Conservation (phyloP, 2,888 invertebrate species). For the Watsonalla binaria region DNA sequence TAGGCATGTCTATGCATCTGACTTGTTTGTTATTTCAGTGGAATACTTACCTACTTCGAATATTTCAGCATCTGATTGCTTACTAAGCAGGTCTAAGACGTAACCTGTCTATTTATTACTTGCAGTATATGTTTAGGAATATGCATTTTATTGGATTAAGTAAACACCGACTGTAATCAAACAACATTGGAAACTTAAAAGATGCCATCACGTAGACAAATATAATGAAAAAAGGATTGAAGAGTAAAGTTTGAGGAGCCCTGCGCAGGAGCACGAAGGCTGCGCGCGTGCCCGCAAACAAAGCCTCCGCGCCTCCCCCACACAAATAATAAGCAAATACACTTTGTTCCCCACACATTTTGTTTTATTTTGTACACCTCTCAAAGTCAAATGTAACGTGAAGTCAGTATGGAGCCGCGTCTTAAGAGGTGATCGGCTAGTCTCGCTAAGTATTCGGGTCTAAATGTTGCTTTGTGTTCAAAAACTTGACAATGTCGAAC, state of each 20-base stretch:
- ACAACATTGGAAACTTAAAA: too few relatives aligned
- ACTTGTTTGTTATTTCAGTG: background rate
- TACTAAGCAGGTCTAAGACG: too few relatives aligned
- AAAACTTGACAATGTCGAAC: background rate
- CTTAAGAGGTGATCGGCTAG: background rate
- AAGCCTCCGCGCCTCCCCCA: slow-evolving; percentile 30
- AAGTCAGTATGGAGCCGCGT: background rate
- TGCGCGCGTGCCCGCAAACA: slow-evolving; percentile 64
- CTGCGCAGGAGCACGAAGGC: slow-evolving; percentile 34
- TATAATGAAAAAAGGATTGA: background rate
- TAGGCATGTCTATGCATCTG: background rate
- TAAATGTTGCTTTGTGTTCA: background rate
- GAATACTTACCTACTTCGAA: too few relatives aligned
- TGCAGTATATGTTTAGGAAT: background rate
- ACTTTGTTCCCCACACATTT: slow-evolving; percentile 44
- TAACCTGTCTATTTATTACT: background rate
- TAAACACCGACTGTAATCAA: background rate
- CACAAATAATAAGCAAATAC: slow-evolving; percentile 59
- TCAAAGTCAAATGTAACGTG: slow-evolving; percentile 36
- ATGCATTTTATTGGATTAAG: background rate
- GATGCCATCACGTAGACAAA: background rate
- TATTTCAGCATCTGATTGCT: too few relatives aligned
- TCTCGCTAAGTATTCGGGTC: background rate
- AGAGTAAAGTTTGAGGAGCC: slow-evolving; percentile 39
- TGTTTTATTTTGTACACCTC: slow-evolving; percentile 44